These are phyloP conservation scores for Listrodromus nycthemerus DNA, from an alignment of 2,888 invertebrate species.

Conservation along the genomic window DNA sequence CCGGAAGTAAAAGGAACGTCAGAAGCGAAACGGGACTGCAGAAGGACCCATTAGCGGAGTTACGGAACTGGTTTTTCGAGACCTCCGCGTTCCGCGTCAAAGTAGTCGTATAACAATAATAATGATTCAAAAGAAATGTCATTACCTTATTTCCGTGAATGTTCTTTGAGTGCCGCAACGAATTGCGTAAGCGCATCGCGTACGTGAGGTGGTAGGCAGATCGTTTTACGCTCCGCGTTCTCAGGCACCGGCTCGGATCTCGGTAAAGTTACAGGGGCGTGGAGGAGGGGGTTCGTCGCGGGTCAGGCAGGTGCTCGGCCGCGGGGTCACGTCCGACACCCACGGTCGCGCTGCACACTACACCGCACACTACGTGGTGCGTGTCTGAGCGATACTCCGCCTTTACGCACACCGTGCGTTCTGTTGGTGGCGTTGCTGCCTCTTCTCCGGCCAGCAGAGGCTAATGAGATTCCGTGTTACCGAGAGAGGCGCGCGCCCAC, in stretches of 20 bases:
- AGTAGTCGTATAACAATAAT: neutral
- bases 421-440: slow-evolving; percentile 33
- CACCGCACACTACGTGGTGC: slow-evolving; percentile 24
- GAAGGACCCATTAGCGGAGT: neutral
- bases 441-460: slow-evolving; percentile 58
- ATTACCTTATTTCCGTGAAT: slow-evolving; percentile 46
- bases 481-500: slow-evolving; percentile 68
- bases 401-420: slow-evolving; percentile 58
- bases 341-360: slow-evolving; percentile 71
- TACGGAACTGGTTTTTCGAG: neutral
- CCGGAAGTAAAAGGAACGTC: neutral
- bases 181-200: slow-evolving; percentile 75
- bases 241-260: slow-evolving; percentile 15
- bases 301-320: slow-evolving; percentile 82
- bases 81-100: neutral
- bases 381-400: slow-evolving; percentile 63
- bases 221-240: slow-evolving; percentile 42
- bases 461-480: slow-evolving; percentile 76
- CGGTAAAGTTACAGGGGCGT: slow-evolving; percentile 70
- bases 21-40: neutral
- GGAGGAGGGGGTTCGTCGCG: slow-evolving; percentile 63
- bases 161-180: slow-evolving; percentile 66
- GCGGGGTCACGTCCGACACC: slow-evolving; percentile 77
- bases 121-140: neutral
- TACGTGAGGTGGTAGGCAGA: slow-evolving; percentile 74